These are phyloP conservation scores for Nerophis ophidion DNA, from an alignment of 2,113 vertebrate species.

Conservation along the genomic window DNA sequence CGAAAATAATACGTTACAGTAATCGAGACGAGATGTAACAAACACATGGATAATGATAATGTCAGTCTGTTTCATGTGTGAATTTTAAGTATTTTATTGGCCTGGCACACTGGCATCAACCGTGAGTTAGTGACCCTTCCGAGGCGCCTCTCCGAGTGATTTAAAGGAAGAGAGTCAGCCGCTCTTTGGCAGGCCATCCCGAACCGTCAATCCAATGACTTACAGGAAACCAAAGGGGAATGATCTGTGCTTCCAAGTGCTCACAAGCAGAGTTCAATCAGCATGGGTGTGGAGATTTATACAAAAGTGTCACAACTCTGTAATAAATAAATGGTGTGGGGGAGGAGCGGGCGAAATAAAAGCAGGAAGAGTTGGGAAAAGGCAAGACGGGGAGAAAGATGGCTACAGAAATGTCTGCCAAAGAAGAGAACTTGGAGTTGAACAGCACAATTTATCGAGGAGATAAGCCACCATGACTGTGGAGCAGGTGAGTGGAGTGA, in stretches of 20 bases:
- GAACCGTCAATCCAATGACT: slow-evolving; percentile 52
- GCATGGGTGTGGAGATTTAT: slow-evolving; percentile 46
- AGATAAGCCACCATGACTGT: slow-evolving; percentile 60
- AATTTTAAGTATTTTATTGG: slow-evolving; percentile 9
- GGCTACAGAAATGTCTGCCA: slow-evolving; percentile 43
- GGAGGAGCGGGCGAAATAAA: slow-evolving; percentile 31
- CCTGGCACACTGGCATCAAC: slow-evolving; percentile 23
- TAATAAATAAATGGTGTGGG: slow-evolving; percentile 52
- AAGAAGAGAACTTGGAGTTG: slow-evolving; percentile 41
- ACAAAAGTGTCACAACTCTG: slow-evolving; percentile 57
- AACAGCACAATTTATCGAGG: slow-evolving; percentile 64
- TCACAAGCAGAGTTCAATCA: slow-evolving; percentile 57
- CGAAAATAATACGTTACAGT: no score
- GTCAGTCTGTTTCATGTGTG: neutral
- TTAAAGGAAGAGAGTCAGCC: slow-evolving; percentile 44
- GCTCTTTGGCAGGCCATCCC: slow-evolving; percentile 47
- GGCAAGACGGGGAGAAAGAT: slow-evolving; percentile 30
- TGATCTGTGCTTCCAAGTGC: slow-evolving; percentile 53
- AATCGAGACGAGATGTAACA: no score
- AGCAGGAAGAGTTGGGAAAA: slow-evolving; percentile 6
- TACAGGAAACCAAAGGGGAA: slow-evolving; percentile 61
- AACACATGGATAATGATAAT: no score
- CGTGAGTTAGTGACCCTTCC: slow-evolving; percentile 42
- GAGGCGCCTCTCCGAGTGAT: slow-evolving; percentile 40
- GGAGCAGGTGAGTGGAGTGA: slow-evolving; percentile 62